Percentiles rank a stretch among this genome's conserved stretches.
These are phyloP conservation scores for Acleris literana DNA, from an alignment of 2,888 invertebrate species.

Conservation along the genomic window DNA sequence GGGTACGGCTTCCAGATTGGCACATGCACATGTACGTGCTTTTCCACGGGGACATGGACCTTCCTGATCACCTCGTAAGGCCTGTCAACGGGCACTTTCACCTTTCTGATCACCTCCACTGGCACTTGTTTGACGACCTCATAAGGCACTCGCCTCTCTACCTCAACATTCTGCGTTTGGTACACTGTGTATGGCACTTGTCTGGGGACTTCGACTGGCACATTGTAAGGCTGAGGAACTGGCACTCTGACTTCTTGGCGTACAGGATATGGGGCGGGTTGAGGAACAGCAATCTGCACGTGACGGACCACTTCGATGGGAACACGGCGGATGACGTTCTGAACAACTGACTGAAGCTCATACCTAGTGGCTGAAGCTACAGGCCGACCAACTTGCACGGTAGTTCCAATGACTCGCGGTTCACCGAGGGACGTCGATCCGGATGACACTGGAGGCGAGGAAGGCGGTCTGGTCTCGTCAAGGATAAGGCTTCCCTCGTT, in stretches of 20 bases:
- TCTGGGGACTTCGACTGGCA: constrained; percentile 73
- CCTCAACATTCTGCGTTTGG: constrained; percentile 72
- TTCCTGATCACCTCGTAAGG: constrained; percentile 78
- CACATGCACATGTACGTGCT: constrained; percentile 74
- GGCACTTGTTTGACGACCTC: constrained; percentile 74
- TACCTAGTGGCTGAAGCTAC: constrained; percentile 58
- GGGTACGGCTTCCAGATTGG: constrained; percentile 77
- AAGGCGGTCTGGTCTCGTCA: constrained; percentile 28
- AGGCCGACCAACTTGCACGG: constrained; percentile 44
- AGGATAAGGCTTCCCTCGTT: constrained; percentile 37
- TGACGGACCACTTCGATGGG: constrained; percentile 77
- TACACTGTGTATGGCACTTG: constrained; percentile 76
- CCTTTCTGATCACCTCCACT: constrained; percentile 72
- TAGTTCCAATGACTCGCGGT: constrained; percentile 45
- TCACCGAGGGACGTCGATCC: constrained; percentile 42
- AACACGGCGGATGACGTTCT: constrained; percentile 72
- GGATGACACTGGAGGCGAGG: constrained; percentile 14
- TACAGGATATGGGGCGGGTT: constrained; percentile 69
- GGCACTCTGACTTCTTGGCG: constrained; percentile 72
- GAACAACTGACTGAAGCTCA: constrained; percentile 74
- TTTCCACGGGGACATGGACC: constrained; percentile 70
- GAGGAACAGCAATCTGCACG: constrained; percentile 68
- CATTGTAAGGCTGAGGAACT: constrained; percentile 77
- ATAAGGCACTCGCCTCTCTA: constrained; percentile 72
- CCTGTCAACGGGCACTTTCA: constrained; percentile 70